A percentile compares a stretch with the other conserved stretches of the same genome.
These are phyloP conservation scores for Micoletzkya japonica DNA, from an alignment of 2,888 invertebrate genomes.

Conservation along the genomic window DNA sequence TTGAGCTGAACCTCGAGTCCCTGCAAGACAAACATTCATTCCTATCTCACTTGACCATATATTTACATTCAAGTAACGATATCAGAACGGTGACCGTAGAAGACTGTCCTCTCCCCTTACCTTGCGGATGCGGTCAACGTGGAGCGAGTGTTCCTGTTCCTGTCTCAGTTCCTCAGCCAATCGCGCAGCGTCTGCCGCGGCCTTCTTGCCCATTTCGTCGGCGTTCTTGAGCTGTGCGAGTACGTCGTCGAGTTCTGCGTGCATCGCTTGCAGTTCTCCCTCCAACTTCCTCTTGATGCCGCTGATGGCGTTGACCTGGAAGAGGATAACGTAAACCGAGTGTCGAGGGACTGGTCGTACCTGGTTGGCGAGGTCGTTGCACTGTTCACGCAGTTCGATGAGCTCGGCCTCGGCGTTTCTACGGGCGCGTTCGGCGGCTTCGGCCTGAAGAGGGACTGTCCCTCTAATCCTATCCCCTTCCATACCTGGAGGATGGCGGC, in stretches of 20 bases:
- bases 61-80: no score
- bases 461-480: slow-evolving; percentile 30
- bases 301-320: slow-evolving; percentile 75
- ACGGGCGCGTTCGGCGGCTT: slow-evolving; percentile 88
- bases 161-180: slow-evolving; percentile 87
- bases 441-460: slow-evolving; percentile 39
- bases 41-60: no score
- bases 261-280: slow-evolving; percentile 88
- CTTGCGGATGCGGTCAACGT: slow-evolving; percentile 97
- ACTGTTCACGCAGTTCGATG: slow-evolving; percentile 95
- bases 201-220: slow-evolving; percentile 96
- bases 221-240: slow-evolving; percentile 97
- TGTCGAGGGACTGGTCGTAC: slow-evolving; percentile 78
- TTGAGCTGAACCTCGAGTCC: slow-evolving; percentile 96
- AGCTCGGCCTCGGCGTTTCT: slow-evolving; percentile 97
- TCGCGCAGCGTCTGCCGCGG: slow-evolving; percentile 89
- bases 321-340: slow-evolving; percentile 70
- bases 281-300: slow-evolving; percentile 99
- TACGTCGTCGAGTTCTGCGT: slow-evolving; percentile 95
- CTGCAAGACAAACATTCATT: not conserved
- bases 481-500: slow-evolving; percentile 82
- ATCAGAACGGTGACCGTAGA: no score
- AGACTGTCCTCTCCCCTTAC: slow-evolving; percentile 62
- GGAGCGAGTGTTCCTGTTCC: slow-evolving; percentile 92
- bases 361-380: slow-evolving; percentile 92